Percentiles rank a stretch among this genome's conserved stretches.
phyloP scores from a whole-genome alignment of 2,797 vertebrate genomes.

The Sebastes kiyomatsui region DNA sequence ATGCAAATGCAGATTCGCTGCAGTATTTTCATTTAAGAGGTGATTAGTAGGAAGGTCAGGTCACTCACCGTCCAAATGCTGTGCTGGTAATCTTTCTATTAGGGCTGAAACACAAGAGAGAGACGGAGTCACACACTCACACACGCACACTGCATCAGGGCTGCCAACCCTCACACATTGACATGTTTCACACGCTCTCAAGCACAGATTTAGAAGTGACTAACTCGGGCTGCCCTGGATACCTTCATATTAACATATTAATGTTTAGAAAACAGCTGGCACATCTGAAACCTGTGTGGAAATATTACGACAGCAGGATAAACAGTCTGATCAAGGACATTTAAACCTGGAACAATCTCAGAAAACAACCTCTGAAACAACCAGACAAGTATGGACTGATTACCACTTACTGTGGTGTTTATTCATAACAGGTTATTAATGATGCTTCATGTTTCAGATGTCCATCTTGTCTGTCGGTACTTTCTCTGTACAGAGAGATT shows the following conservation, averaged over 20 bases:
- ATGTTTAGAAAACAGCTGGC: neutral
- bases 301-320: neutral
- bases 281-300: neutral
- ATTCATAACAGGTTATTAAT: neutral
- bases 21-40: neutral
- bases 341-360: too few relatives aligned
- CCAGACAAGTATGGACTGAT: too few relatives aligned
- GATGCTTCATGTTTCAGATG: neutral
- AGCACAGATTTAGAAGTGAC: neutral
- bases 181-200: neutral
- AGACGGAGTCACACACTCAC: neutral
- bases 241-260: neutral
- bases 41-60: neutral
- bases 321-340: too few relatives aligned
- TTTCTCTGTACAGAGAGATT: too few relatives aligned
- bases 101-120: conserved; percentile 82
- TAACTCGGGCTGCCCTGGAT: neutral
- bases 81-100: conserved; percentile 96
- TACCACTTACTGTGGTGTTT: neutral
- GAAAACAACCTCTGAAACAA: too few relatives aligned
- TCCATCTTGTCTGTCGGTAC: neutral
- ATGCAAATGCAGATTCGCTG: neutral
- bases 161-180: neutral
- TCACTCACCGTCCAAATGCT: conserved; percentile 93
- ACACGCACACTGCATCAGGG: neutral